A percentile compares a stretch with the other conserved stretches of the same genome.
Evolutionary conservation across 2,888 invertebrate species (phyloP).

Genomic region (Galeruca laticollis): DNA sequence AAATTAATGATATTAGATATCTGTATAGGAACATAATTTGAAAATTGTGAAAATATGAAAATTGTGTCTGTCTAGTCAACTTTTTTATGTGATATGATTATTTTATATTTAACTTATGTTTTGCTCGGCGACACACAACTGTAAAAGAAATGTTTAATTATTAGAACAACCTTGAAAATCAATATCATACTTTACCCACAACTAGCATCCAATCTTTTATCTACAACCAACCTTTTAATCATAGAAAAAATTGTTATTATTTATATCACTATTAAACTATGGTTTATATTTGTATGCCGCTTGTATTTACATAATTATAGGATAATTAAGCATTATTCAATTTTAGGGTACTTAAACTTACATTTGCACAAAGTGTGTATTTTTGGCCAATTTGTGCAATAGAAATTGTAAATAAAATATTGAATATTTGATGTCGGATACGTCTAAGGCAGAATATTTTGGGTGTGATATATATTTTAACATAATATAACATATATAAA

Average conservation of each 20-base stretch:
- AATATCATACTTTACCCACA: too few species aligned
- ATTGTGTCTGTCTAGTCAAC: constrained; percentile 34
- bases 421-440: constrained; percentile 6
- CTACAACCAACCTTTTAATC: too few species aligned
- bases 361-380: constrained; percentile 45
- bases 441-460: not conserved
- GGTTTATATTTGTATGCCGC: not conserved
- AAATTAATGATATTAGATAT: too few species aligned
- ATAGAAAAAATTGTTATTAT: too few species aligned
- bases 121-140: not conserved
- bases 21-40: constrained; percentile 17
- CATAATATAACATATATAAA: not conserved
- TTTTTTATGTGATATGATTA: constrained; percentile 37
- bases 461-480: not conserved
- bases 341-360: not conserved
- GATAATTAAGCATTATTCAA: constrained; percentile 20
- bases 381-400: constrained; percentile 51
- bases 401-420: constrained; percentile 40
- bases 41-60: not conserved
- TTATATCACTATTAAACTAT: too few species aligned
- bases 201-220: too few species aligned
- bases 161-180: too few species aligned
- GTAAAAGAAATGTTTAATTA: too few species aligned
- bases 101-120: constrained; percentile 33
- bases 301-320: constrained; percentile 22